These are phyloP conservation scores for Caenorhabditis sp. DNA, from an alignment of 2,888 invertebrate species.

Conservation along the genomic window DNA sequence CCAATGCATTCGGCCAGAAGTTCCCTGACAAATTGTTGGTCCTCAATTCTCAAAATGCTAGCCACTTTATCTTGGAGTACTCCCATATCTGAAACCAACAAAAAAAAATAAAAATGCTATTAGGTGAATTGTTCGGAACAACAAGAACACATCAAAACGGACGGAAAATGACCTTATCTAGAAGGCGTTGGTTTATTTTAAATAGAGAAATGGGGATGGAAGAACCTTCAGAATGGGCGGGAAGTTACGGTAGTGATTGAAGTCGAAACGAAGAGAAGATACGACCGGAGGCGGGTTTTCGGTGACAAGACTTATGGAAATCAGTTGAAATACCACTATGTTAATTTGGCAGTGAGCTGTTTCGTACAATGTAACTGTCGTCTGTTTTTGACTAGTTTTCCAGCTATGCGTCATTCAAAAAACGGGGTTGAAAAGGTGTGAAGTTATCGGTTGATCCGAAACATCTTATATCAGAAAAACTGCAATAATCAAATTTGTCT, in stretches of 20 bases:
- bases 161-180: constrained; percentile 48
- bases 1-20: constrained; percentile 80
- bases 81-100: constrained; percentile 48
- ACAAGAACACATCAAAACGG: constrained; percentile 5
- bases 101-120: too few species aligned
- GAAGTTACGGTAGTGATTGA: constrained; percentile 51
- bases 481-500: constrained; percentile 26
- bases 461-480: constrained; percentile 4
- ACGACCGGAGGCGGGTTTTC: constrained; percentile 45
- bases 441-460: not conserved
- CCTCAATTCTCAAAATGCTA: constrained; percentile 70
- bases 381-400: not conserved
- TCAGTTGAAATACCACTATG: constrained; percentile 44
- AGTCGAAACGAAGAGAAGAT: constrained; percentile 36
- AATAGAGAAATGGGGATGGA: constrained; percentile 48
- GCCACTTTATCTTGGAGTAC: constrained; percentile 69
- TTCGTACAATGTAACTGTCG: not conserved
- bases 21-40: constrained; percentile 72
- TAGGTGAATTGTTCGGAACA: not conserved
- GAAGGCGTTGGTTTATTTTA: constrained; percentile 41
- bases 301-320: constrained; percentile 49
- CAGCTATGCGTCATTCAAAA: not conserved
- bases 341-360: constrained; percentile 31
- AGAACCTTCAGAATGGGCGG: constrained; percentile 56
- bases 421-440: not conserved